These are phyloP conservation scores for Myopa tessellatipennis DNA, from an alignment of 2,888 invertebrate species.

Conservation along the genomic window DNA sequence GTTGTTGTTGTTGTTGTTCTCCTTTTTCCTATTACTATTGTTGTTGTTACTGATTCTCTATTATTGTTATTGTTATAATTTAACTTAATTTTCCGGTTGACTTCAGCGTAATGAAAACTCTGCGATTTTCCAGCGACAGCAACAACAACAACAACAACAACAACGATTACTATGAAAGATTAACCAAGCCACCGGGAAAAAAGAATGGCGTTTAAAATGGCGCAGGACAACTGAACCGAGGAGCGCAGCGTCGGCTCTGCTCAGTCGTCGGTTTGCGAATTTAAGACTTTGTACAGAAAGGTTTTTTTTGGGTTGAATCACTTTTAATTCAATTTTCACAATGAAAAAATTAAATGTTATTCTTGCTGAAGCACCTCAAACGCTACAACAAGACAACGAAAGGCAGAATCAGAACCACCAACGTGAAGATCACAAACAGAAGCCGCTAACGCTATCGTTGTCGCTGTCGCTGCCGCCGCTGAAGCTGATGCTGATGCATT, in stretches of 20 bases:
- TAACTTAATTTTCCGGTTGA: conserved; percentile 61
- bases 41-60: background rate
- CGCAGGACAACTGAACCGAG: background rate
- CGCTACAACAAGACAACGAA: background rate
- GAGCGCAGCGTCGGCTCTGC: background rate
- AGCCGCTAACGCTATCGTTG: conserved; percentile 19
- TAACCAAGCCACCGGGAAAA: background rate
- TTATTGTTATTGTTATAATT: conserved; percentile 23
- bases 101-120: conserved; percentile 48
- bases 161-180: background rate
- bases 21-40: background rate
- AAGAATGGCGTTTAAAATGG: conserved; percentile 20
- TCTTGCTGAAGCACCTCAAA: conserved; percentile 19
- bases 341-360: background rate
- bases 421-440: conserved; percentile 18
- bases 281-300: background rate
- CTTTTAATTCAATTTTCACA: background rate
- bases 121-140: conserved; percentile 34
- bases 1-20: background rate
- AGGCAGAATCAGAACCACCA: background rate
- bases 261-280: background rate
- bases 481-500: background rate
- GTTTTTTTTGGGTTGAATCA: background rate
- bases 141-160: conserved; percentile 21
- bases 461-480: background rate